Percentiles rank a stretch among this genome's conserved stretches.
Evolutionary conservation across 2,113 vertebrate species (phyloP).

Genomic region (Prolemur simus): DNA sequence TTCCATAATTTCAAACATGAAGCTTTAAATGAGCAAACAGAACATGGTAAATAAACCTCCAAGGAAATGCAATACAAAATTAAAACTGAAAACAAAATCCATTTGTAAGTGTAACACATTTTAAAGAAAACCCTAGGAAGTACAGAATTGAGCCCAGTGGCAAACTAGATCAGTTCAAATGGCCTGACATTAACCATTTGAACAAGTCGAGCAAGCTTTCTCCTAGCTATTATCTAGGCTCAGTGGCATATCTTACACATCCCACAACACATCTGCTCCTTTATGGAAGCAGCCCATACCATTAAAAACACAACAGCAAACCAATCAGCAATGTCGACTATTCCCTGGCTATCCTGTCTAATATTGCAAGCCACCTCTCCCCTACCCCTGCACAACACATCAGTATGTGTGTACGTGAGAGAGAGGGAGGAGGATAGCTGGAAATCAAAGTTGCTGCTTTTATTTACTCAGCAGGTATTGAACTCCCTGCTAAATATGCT

Average conservation of each 20-base stretch:
- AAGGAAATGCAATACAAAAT: slow-evolving; percentile 32
- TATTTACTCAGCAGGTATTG: slow-evolving; percentile 34
- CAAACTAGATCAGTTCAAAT: slow-evolving; percentile 9
- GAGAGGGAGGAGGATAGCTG: background rate
- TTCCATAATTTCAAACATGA: background rate
- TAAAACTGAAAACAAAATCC: slow-evolving; percentile 32
- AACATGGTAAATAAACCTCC: background rate
- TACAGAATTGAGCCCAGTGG: background rate
- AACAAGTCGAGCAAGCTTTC: background rate
- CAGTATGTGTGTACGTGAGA: background rate
- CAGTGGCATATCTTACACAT: background rate
- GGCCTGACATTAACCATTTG: background rate
- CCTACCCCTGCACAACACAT: background rate
- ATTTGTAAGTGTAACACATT: background rate
- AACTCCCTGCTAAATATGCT: slow-evolving; percentile 15
- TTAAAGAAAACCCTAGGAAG: background rate
- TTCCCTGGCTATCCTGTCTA: background rate
- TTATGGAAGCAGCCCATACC: background rate
- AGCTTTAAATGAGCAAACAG: slow-evolving; percentile 3
- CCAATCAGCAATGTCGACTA: background rate
- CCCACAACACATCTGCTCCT: background rate
- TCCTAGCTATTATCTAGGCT: background rate
- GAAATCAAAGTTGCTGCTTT: background rate
- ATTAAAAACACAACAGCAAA: background rate
- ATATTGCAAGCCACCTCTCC: background rate